Evolutionary conservation across 2,797 vertebrate genomes (phyloP), one percentile per base, ranked within the genome.

Genomic region (Erpetoichthys calabaricus): DNA sequence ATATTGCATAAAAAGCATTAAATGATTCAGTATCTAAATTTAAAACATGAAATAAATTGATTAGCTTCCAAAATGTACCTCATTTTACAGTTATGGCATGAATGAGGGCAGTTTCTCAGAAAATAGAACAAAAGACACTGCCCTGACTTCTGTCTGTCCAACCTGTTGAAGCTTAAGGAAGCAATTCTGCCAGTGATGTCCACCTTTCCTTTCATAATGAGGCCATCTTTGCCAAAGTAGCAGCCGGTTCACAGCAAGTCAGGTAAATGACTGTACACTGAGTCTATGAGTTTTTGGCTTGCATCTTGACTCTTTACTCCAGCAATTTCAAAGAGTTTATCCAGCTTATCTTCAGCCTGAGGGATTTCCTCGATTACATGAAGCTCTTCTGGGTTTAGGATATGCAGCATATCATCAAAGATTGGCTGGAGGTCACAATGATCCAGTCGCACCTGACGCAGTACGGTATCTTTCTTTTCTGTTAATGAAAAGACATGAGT

Each of bases 401-500:
- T 90, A 75, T 95, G 94, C 73, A 98, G 84, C 92, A 97, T 94
- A 75, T 98, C 95, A 0, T 98, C 95, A 0, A 98, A 98, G 76
- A 98, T 91, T 63, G 95, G 95, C 84, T 98, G 95, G 69, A 98
- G 79, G 84, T 98, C 91, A 1, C 92, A 97, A 2, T 92, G 91
- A 78, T 98, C 95, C 69, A 97, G 81, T 52, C 93, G 94, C 56
- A 98, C 92, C 72, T 98, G 95, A 47, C 95, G 85, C 63, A 98
- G 81, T 65, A 98, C 92, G 0, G 95, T 98, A 84, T 98, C 94
- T 76, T 97, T 98, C 81, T 95, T 98, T 78, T 98, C 95, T 98
- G 80, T 5, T 51, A 54, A 46, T 8, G 9, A 7, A 6, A 45
- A 42, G 42, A 42, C 44, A 8, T 8, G 10, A 25, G 25, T 8